Conservation (phyloP, 2,888 invertebrate genomes). For the Morpho helenor region DNA sequence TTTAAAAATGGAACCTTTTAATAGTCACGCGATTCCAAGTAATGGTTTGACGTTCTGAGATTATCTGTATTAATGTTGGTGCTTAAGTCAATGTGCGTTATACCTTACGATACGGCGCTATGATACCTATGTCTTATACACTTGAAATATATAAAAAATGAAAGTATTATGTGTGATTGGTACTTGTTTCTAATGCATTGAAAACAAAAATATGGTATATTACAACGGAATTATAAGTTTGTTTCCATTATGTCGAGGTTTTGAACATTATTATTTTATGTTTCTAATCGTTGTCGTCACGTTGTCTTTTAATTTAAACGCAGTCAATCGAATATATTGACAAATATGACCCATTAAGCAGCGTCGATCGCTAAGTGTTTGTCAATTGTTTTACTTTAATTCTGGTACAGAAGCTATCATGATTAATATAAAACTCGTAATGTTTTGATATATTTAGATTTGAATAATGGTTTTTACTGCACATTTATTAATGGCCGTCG, state of each 20-base stretch:
- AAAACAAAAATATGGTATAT: not conserved
- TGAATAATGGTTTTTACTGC: not conserved
- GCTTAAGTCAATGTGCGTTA: constrained; percentile 43
- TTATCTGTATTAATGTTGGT: constrained; percentile 59
- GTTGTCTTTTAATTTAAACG: not conserved
- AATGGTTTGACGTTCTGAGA: constrained; percentile 65
- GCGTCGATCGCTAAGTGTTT: constrained; percentile 36
- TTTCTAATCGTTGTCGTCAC: not conserved
- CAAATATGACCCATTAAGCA: constrained; percentile 57
- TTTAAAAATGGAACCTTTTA: constrained; percentile 71
- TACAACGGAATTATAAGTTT: not conserved
- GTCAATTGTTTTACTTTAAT: constrained; percentile 18
- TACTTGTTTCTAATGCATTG: no score
- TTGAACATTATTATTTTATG: not conserved
- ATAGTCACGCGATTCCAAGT: constrained; percentile 61
- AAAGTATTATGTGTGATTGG: no score
- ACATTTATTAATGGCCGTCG: not conserved
- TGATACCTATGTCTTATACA: no score
- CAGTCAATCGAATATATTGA: constrained; percentile 50
- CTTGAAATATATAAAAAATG: no score
- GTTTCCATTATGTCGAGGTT: no score
- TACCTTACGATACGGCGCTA: constrained; percentile 27
- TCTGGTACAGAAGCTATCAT: constrained; percentile 14
- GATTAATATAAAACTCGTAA: constrained; percentile 5
- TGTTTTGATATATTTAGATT: not conserved